Evolutionary conservation across 64 coral and sea anemone species (phyloP), one percentile per base, ranked within the genome.

Genomic region (Cladopsammia gracilis): DNA sequence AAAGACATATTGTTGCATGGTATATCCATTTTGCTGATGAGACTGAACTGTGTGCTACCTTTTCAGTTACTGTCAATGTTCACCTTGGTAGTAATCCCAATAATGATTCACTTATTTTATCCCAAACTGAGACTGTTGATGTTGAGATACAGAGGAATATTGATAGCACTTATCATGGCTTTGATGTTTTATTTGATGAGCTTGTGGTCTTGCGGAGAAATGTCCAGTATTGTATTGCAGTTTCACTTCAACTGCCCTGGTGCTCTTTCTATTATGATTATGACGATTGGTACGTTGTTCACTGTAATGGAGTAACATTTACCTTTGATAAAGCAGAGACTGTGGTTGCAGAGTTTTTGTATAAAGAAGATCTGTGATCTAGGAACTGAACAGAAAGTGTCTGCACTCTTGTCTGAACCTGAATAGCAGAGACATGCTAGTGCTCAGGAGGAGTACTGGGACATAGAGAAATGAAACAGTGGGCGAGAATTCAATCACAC

Each of bases 1-100:
- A 76, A 76, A 18, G 48, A 76, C 73, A 52, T 76, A 51, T 18
- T 76, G 43, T 76, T 76, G 73, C 48, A 76, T 53, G 73, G 73
- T n/a, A 16, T 76, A 19, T 49, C 73, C 13, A n/a, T 76, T 6
- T 45, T 45, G 15, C 18, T 18, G 18, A 76, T n/a, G 46, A 76
- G 7, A 23, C n/a, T 25, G 65, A 69, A 23, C 8, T 69, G 46
- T 18, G 51, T 76, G 73, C 73, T 51, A 50, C 15, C 4, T 50
- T 51, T 51, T 22, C 73, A 76, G 73, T 22, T 19, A 76, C 73
- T 18, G 16, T 15, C 8, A 76, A 76, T 1, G 46, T 76, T 50
- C 51, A 69, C 10, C 4, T 22, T 69, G 65, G 65, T 69, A 11
- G 20, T 23, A 25, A 24, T 23, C 7, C 11, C 11, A 52, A 22